Conservation (phyloP, 2,888 invertebrate genomes). For the Xestia xanthographa region DNA sequence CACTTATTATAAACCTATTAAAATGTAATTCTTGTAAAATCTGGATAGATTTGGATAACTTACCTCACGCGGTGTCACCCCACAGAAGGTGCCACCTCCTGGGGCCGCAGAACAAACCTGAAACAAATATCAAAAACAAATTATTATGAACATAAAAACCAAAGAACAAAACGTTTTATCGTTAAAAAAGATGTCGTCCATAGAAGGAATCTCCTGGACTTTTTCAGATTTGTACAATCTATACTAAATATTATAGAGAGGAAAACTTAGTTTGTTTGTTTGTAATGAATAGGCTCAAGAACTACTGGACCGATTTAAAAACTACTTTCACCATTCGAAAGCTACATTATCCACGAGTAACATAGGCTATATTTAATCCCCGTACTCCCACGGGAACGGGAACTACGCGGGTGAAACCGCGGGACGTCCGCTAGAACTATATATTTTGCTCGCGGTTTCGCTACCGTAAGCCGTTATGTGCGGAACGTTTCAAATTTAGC, state of each 20-base stretch:
- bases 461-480: not conserved
- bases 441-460: not conserved
- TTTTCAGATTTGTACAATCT: too few relatives aligned
- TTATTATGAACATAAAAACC: not conserved
- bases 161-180: not conserved
- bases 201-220: not conserved
- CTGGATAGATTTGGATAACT: constrained; percentile 8
- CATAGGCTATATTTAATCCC: too few relatives aligned
- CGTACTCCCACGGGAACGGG: too few relatives aligned
- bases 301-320: too few relatives aligned
- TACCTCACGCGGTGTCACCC: constrained; percentile 7
- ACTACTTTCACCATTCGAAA: too few relatives aligned
- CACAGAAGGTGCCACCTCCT: constrained; percentile 31
- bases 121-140: constrained; percentile 5
- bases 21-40: not conserved
- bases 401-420: too few relatives aligned
- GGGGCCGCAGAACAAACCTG: constrained; percentile 40
- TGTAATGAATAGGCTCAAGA: too few relatives aligned
- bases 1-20: not conserved
- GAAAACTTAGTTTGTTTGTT: too few relatives aligned
- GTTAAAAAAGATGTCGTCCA: not conserved
- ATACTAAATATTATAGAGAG: too few relatives aligned
- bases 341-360: too few relatives aligned
- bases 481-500: too few relatives aligned
- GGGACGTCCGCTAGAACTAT: too few relatives aligned